Evolutionary conservation across 64 coral and sea anemone species (phyloP), one percentile per base, ranked within the genome.

Genomic region (Montipora capricornis): DNA sequence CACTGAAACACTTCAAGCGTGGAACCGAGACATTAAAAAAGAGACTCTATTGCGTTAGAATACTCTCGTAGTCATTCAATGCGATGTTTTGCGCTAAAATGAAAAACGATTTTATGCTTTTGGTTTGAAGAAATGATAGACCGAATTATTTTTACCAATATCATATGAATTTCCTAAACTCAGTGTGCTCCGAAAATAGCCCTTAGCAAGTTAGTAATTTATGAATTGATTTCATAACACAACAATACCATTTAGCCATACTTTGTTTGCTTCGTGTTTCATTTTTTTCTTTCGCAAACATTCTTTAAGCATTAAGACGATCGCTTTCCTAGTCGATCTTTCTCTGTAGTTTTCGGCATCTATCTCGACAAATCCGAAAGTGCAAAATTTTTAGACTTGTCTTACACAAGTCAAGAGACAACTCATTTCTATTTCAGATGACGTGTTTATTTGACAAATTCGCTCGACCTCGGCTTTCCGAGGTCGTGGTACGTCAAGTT

Each of bases 141-240:
- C 66, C 20, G 61, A 11, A 86, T 71, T 60, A 46, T 73, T 86
- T 86, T 86, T 12, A 20, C 66, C 62, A 69, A 71, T 71, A 71
- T 20, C 47, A 64, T n/a, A 66, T 7, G 44, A 19, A 78, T 49
- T 78, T 71, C 11, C 47, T 46, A 19, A 12, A 19, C 66, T 60
- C 44, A 64, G 62, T 86, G 44, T 47, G 82, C 47, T 71, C 62
- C 66, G 10, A 86, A 86, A 86, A 86, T 86, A 86, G 66, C 82
- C 68, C 68, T 68, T 73, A 24, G 68, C 20, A 71, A 86, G 47
- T 86, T 86, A 71, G 68, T 71, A 86, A 86, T 73, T 86, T 86
- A 86, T 86, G 82, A 86, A 68, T 84, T 86, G 62, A 86, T 86
- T 86, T 86, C 82, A 86, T 86, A 73, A 68, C 81, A 84, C 68